phyloP scores from a whole-genome alignment of 2,888 invertebrate species.

The Aromia moschata region DNA sequence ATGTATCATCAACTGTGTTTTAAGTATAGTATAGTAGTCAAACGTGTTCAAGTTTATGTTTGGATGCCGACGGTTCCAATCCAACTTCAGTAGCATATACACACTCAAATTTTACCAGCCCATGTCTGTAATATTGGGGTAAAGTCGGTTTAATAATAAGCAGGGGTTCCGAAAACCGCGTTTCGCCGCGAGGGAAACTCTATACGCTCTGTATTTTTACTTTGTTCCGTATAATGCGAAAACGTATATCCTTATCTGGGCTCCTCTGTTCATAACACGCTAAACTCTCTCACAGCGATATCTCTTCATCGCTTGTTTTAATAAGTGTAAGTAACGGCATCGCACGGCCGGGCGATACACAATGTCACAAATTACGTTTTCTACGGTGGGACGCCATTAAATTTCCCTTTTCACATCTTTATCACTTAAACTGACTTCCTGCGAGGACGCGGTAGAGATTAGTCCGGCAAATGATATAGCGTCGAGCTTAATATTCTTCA shows the following conservation, averaged over 20 bases:
- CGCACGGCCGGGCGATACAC: constrained; percentile 1
- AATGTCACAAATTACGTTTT: constrained; percentile 18
- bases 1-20: no score
- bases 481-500: no score
- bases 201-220: constrained; percentile 17
- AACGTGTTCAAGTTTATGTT: no score
- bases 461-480: no score
- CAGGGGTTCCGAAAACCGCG: constrained; percentile 38
- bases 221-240: constrained; percentile 17
- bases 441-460: not conserved
- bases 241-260: constrained; percentile 23
- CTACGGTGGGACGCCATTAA: constrained; percentile 6
- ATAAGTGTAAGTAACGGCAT: constrained; percentile 20
- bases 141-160: constrained; percentile 38
- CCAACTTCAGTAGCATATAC: no score
- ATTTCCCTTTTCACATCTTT: constrained; percentile 20
- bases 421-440: not conserved
- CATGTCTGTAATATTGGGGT: constrained; percentile 34
- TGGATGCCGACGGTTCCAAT: no score
- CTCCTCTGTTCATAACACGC: constrained; percentile 38
- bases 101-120: no score
- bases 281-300: constrained; percentile 31
- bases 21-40: no score
- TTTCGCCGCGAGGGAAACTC: constrained; percentile 29
- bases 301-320: constrained; percentile 18